These are phyloP conservation scores for Drosophila incognita DNA, from an alignment of 2,888 invertebrate genomes.

Conservation along the genomic window DNA sequence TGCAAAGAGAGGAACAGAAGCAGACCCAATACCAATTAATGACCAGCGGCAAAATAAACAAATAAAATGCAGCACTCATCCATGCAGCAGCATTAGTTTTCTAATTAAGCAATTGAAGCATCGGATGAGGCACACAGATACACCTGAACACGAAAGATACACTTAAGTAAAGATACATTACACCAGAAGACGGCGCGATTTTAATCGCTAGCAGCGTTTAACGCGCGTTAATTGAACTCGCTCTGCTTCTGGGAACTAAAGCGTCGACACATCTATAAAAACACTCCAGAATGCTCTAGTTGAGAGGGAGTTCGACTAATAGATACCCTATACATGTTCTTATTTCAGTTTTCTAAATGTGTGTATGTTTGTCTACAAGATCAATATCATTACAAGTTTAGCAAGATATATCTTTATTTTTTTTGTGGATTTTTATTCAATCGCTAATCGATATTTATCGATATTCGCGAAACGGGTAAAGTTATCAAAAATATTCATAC, in stretches of 20 bases:
- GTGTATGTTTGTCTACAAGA: background rate
- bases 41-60: slow-evolving; percentile 40
- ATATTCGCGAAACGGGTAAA: no score
- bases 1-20: slow-evolving; percentile 48
- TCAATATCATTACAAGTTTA: no score
- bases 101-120: slow-evolving; percentile 76
- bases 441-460: no score
- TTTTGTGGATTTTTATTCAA: no score
- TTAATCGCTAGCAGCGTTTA: slow-evolving; percentile 40
- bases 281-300: background rate
- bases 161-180: slow-evolving; percentile 12
- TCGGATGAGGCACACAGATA: slow-evolving; percentile 25
- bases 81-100: slow-evolving; percentile 45
- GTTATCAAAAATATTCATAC: no score
- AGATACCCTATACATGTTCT: background rate
- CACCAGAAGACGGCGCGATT: slow-evolving; percentile 20
- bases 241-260: slow-evolving; percentile 27
- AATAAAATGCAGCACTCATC: slow-evolving; percentile 23
- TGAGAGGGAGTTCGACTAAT: background rate
- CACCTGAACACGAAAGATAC: background rate
- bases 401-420: no score
- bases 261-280: background rate
- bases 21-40: slow-evolving; percentile 45
- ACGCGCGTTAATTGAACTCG: slow-evolving; percentile 48
- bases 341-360: no score